Conservation (phyloP, 2,797 vertebrate species). For the Mormyrus proboscirostris region DNA sequence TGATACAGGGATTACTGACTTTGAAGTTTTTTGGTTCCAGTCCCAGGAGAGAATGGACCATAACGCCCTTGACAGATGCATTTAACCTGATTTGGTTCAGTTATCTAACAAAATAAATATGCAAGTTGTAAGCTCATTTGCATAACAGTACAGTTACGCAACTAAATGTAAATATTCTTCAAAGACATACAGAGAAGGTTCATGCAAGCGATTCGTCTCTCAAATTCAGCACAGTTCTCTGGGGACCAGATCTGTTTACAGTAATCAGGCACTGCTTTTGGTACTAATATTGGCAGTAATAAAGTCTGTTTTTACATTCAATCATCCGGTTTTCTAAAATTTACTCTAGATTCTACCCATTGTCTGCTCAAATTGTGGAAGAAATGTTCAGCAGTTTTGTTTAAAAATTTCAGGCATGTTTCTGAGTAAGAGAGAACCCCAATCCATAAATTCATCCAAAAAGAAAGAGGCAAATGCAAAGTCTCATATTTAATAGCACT, state of each 20-base stretch:
- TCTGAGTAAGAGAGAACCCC: not conserved
- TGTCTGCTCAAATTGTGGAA: not conserved
- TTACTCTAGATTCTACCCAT: not conserved
- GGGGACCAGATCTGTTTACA: not conserved
- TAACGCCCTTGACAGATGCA: not conserved
- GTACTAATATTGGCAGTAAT: constrained; percentile 8
- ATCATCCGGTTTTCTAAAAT: not conserved
- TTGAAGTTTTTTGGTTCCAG: not conserved
- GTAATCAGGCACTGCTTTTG: not conserved
- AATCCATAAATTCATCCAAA: not conserved
- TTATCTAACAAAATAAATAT: not conserved
- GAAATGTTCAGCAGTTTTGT: not conserved
- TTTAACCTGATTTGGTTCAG: not conserved
- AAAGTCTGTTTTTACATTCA: not conserved
- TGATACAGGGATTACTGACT: not conserved
- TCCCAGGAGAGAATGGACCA: not conserved
- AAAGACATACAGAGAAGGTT: not conserved
- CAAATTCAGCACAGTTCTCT: not conserved
- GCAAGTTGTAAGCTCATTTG: not conserved
- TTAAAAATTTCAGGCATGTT: not conserved
- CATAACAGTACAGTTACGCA: constrained; percentile 1
- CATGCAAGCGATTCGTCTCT: not conserved
- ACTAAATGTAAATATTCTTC: constrained; percentile 9
- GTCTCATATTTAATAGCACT: not conserved
- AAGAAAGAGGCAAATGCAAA: not conserved